Base-by-base conservation (phyloP, 2,113 vertebrate genomes). In the Paradoxurus hermaphroditus region DNA sequence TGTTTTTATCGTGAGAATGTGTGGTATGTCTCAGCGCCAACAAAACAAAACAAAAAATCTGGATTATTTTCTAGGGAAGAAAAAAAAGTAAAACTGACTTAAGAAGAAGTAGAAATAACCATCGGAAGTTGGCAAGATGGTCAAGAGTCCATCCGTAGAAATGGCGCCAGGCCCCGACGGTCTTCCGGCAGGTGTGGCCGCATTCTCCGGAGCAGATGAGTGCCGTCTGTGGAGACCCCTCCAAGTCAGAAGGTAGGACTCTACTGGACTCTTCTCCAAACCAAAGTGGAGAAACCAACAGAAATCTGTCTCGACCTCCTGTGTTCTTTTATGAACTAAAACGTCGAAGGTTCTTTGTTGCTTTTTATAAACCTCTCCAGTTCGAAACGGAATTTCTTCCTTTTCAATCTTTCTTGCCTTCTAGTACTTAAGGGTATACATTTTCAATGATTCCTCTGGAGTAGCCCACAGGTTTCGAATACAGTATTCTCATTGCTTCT, bases 51-150 rank as follows among this genome's bases (percentile, higher is more conserved):
- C 49, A n/a, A 41, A 4, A 83, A 83, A 51, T 53, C 62, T 21
- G 79, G 7, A 59, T 51, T 51, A 53, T 51, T 78, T 91, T 84
- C 53, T 51, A 59, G 44, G 5, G 0, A 1, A 13, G 0, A 1
- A 13, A 8, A 21, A 18, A 31, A 63, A 18, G 27, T 46, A 68
- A 89, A 65, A 70, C 0, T 56, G 59, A 90, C 73, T 46, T 27
- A 14, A 86, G 88, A 83, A 82, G 65, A 68, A 86, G 86, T 34
- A 56, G 77, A 95, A 79, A 89, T 36, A 59, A 75, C 65, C 78
- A 5, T 1, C 3, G 59, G 78, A 39, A 34, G 1, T 41, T 29
- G 85, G 31, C 27, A 87, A 78, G 19, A 34, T 23, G 36, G 29
- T 63, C 34, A 36, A 34, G 77, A 62, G 29, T n/a, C 39, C 9